Evolutionary conservation across 2,888 invertebrate genomes (phyloP), one percentile per base, ranked within the genome.

Genomic region (Polymixis flavicincta): DNA sequence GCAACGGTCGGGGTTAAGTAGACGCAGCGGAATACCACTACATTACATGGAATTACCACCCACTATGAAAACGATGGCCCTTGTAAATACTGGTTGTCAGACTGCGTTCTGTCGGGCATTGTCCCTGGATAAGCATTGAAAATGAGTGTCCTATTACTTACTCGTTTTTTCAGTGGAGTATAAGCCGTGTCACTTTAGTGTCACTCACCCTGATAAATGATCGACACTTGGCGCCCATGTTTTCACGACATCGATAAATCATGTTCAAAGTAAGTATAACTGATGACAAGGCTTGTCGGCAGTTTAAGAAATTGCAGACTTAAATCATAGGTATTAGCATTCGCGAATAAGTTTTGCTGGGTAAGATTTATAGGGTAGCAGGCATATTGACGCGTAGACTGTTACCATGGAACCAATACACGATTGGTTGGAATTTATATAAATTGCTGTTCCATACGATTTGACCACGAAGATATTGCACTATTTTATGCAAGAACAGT

Each of bases 201-300:
- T 63, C 82, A 59, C 28, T 66, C 25, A 52, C 2, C 0, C 22
- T 81, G 76, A 81, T 69, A 48, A 65, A 69, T 59, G 76, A 55
- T 64, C 57, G 61, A 65, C 54, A 54, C 69, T 64, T 50, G 75
- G n/a, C 48, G 14, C 6, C 37, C 45, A 64, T 48, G 45, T 80
- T 64, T 19, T 45, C 63, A 50, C 11, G 59, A 37, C 76, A 25
- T 28, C 64, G 42, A 79, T 79, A 81, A 65, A 76, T 79, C 64
- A 68, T 59, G 54, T 50, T 54, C 14, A 22, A 48, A 59, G 45
- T 68, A 63, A 63, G 57, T 54, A 42, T 50, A 64, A 63, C 37
- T n/a, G 63, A 64, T 68, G 76, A 75, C 63, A 61, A 50, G 57
- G 0, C 22, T 48, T 14, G 64, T 64, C 25, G 14, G 22, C 61